phyloP scores from a whole-genome alignment of 1,140 invertebrate species.

The Riptortus pedestris region DNA sequence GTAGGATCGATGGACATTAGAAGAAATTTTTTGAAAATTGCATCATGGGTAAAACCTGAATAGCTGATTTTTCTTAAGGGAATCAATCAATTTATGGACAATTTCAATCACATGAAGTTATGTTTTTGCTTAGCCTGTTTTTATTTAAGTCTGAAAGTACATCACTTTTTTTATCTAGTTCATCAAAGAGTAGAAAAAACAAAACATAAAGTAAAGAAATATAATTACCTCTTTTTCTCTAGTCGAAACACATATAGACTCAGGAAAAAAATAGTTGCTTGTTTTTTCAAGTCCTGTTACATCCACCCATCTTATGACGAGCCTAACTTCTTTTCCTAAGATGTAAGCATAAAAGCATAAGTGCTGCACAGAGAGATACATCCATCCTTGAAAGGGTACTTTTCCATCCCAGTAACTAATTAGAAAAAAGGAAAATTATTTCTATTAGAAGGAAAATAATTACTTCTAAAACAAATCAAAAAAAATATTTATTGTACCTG shows the following conservation, averaged over 20 bases:
- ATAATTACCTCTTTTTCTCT: slow-evolving; percentile 61
- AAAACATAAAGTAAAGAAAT: no score
- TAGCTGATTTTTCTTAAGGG: no score
- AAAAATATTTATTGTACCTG: slow-evolving; percentile 55
- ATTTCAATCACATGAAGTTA: no score
- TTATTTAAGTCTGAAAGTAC: no score
- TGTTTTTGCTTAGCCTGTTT: no score
- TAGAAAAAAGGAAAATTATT: slow-evolving; percentile 38
- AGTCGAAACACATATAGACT: slow-evolving; percentile 75
- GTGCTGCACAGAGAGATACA: slow-evolving; percentile 92
- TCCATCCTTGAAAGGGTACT: slow-evolving; percentile 86
- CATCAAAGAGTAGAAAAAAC: no score
- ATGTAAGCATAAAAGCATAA: slow-evolving; percentile 93
- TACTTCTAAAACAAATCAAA: neutral
- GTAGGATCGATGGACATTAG: no score
- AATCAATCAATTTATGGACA: no score
- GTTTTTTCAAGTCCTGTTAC: slow-evolving; percentile 62
- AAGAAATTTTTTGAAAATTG: no score
- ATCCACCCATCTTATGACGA: slow-evolving; percentile 77
- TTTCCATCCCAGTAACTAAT: slow-evolving; percentile 85
- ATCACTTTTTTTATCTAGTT: no score
- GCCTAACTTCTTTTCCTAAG: slow-evolving; percentile 78
- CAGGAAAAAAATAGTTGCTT: slow-evolving; percentile 69
- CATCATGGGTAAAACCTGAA: no score
- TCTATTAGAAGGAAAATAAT: neutral